Evolutionary conservation across 2,888 invertebrate species (phyloP), one percentile per base, ranked within the genome.

Genomic region (Capitulum mitella): DNA sequence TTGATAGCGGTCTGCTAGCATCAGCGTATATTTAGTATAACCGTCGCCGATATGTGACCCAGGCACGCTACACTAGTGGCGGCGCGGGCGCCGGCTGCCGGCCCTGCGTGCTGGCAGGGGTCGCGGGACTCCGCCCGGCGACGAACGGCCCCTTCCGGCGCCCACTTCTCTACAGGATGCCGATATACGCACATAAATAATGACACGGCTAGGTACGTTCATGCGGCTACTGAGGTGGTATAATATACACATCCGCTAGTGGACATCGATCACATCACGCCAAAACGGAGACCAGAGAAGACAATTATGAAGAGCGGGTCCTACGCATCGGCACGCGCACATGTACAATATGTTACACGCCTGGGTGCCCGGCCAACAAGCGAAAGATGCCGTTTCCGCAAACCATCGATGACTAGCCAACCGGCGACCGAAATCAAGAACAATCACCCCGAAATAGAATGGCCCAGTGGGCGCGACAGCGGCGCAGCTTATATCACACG

Each of bases 331-430:
- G 3, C 61, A 54, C 54, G 61, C 19, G 37, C 26, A 40, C 70
- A 26, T 37, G 40, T 34, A 26, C 37, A 37, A 12, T 70, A 40
- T 70, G 29, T 3, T 10, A 58, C 58, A 29, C 8, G 58, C 14
- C 58, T 1, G n/a, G n/a, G 10, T 8, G 58, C 8, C n/a, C 58
- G 29, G 58, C 58, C n/a, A 58, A 58, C 58, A 58, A n/a, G 58
- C n/a, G 58, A 58, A 29, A 58, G 58, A 58, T 58, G 29, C 58
- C 58, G 58, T n/a, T 29, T 29, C 58, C 58, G 8, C 29, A 29
- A 29, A 58, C 58, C 58, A 58, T 58, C 58, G 58, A 58, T 58
- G 58, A 58, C 58, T 58, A 58, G 58, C 58, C 58, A n/a, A 58
- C 29, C 58, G 26, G 54, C 54, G 58, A 58, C 58, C n/a, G 58